These are phyloP conservation scores for Scaptomyza hsui DNA, from an alignment of 1,140 invertebrate genomes.

Conservation along the genomic window DNA sequence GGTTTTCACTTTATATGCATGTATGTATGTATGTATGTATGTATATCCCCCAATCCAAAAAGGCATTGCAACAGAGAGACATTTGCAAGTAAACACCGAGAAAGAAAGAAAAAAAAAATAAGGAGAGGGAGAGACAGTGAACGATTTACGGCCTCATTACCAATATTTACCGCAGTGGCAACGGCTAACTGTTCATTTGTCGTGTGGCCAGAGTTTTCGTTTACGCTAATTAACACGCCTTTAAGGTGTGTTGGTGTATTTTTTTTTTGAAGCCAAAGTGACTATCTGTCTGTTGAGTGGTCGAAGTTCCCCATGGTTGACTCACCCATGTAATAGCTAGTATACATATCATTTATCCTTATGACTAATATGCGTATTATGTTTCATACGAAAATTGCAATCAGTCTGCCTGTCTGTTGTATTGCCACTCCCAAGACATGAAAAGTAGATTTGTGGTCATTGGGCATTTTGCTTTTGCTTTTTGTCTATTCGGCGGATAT, in stretches of 20 bases:
- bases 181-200: slow-evolving; percentile 37
- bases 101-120: background rate
- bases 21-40: no score
- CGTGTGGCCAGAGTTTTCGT: slow-evolving; percentile 8
- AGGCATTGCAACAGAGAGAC: background rate
- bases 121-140: background rate
- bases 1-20: slow-evolving; percentile 26
- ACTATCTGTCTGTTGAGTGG: slow-evolving; percentile 1
- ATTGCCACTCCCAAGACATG: slow-evolving; percentile 25
- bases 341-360: slow-evolving; percentile 42
- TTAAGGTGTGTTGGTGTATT: slow-evolving; percentile 39
- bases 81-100: background rate
- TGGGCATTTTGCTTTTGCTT: slow-evolving; percentile 3
- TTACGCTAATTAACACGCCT: slow-evolving; percentile 45
- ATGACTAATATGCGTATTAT: slow-evolving; percentile 53
- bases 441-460: slow-evolving; percentile 19
- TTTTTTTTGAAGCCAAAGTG: background rate
- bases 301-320: slow-evolving; percentile 30
- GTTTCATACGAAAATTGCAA: slow-evolving; percentile 39
- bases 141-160: slow-evolving; percentile 43
- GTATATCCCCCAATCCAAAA: background rate
- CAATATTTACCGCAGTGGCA: slow-evolving; percentile 37
- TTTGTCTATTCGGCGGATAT: slow-evolving; percentile 50
- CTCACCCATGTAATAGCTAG: slow-evolving; percentile 14
- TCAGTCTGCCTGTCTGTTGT: slow-evolving; percentile 15